Percentiles rank a stretch among this genome's conserved stretches.
phyloP scores from a whole-genome alignment of 2,888 invertebrate genomes.

The Phortica magna region DNA sequence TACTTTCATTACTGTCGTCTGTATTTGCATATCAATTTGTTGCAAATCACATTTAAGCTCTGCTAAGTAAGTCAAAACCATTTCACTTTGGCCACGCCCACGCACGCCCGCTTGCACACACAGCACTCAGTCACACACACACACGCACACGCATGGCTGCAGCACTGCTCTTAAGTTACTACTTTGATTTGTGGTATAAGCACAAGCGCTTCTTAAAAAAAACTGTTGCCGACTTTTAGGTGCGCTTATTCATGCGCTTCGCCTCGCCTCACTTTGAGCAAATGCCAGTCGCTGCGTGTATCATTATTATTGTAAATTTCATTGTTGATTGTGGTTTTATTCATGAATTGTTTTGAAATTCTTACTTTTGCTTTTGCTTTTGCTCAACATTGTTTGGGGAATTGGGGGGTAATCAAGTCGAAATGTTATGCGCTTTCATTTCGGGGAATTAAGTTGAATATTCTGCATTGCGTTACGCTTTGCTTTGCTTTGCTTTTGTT shows the following conservation, averaged over 20 bases:
- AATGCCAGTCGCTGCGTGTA: not conserved
- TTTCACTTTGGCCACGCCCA: not conserved
- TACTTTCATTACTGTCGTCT: not conserved
- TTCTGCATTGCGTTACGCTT: not conserved
- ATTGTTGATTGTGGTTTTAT: not conserved
- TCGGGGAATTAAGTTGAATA: not conserved
- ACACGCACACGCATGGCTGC: not conserved
- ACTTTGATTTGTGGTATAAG: not conserved
- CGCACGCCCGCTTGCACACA: not conserved
- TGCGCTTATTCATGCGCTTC: not conserved
- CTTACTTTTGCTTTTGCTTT: not conserved
- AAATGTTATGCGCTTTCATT: conserved; percentile 18
- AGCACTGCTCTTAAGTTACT: not conserved
- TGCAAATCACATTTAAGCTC: conserved; percentile 3
- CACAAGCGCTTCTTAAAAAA: not conserved
- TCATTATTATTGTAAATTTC: not conserved
- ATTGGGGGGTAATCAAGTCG: conserved; percentile 16
- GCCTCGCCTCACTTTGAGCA: not conserved
- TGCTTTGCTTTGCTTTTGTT: not conserved
- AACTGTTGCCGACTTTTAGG: conserved; percentile 18
- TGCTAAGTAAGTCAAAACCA: not conserved
- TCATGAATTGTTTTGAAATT: no score
- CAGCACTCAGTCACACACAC: no score
- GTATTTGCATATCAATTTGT: conserved; percentile 33
- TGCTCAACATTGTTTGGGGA: not conserved